Evolutionary conservation across 2,113 vertebrate genomes (phyloP).

Genomic region (Calyptomena viridis): DNA sequence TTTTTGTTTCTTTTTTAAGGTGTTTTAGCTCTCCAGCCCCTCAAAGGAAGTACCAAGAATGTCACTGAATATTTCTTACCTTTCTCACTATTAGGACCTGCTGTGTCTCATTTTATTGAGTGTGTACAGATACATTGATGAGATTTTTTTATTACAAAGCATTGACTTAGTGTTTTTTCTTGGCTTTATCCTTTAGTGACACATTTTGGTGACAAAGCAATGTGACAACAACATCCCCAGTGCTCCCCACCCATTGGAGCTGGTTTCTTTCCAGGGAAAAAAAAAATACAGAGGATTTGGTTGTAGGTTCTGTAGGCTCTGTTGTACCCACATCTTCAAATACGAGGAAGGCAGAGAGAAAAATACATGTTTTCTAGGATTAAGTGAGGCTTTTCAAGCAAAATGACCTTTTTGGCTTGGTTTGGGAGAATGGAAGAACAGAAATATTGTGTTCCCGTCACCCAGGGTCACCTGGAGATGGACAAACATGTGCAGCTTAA

Average conservation of each 20-base stretch:
- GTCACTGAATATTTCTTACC: neutral
- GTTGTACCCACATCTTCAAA: rapidly evolving
- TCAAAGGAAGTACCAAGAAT: neutral
- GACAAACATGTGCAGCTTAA: neutral
- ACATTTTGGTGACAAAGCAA: neutral
- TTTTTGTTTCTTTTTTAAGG: neutral
- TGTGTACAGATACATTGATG: too few species aligned
- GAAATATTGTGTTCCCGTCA: neutral
- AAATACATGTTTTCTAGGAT: neutral
- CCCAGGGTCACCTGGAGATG: neutral
- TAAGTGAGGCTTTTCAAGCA: neutral
- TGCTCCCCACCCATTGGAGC: neutral
- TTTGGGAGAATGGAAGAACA: neutral
- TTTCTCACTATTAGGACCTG: neutral
- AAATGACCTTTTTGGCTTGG: neutral
- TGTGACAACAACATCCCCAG: neutral
- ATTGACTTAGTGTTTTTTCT: neutral
- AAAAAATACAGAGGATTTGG: too few species aligned
- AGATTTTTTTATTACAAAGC: neutral
- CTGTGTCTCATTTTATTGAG: neutral
- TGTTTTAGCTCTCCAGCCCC: neutral
- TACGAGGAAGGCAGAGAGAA: neutral
- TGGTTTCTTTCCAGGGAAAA: neutral
- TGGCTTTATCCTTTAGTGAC: neutral
- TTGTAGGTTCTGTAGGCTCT: rapidly evolving